These are phyloP conservation scores for Pseudoatta argentina DNA, from an alignment of 1,140 invertebrate genomes.

Conservation along the genomic window DNA sequence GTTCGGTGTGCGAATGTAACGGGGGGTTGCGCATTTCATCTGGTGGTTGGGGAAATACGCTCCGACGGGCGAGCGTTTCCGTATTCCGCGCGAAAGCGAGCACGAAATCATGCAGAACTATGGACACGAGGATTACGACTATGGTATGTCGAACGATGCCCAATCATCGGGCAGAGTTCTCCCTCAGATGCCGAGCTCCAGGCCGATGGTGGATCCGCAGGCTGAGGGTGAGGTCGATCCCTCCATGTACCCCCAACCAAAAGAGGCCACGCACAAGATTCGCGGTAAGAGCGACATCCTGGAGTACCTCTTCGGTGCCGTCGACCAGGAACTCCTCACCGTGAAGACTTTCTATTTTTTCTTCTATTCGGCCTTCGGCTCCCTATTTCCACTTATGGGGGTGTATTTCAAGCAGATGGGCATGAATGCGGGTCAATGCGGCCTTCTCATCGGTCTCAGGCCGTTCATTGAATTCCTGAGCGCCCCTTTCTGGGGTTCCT, in stretches of 20 bases:
- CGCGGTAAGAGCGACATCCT: constrained; percentile 93
- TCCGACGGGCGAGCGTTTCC: background rate
- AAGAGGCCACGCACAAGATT: constrained; percentile 96
- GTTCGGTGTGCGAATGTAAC: constrained; percentile 8
- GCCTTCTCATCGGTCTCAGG: constrained; percentile 95
- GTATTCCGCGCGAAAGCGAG: background rate
- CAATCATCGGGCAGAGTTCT: constrained; percentile 59
- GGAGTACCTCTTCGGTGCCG: constrained; percentile 93
- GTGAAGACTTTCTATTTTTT: constrained; percentile 99
- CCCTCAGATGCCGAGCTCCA: constrained; percentile 80
- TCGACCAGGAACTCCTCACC: constrained; percentile 95
- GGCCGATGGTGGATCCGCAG: constrained; percentile 91
- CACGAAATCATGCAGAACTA: constrained; percentile 80
- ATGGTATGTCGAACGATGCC: constrained; percentile 58
- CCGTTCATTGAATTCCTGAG: constrained; percentile 99
- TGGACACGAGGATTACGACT: constrained; percentile 81
- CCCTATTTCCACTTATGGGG: constrained; percentile 98
- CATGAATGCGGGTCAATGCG: constrained; percentile 98
- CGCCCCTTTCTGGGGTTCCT: constrained; percentile 98
- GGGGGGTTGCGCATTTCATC: background rate
- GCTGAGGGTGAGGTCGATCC: constrained; percentile 92
- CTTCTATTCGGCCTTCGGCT: constrained; percentile 99
- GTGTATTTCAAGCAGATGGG: constrained; percentile 99
- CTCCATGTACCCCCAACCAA: constrained; percentile 91
- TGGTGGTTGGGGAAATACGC: background rate